A percentile compares a stretch with the other conserved stretches of the same genome.
Evolutionary conservation across 2,113 vertebrate species (phyloP).

Genomic region (Cinclus cinclus): DNA sequence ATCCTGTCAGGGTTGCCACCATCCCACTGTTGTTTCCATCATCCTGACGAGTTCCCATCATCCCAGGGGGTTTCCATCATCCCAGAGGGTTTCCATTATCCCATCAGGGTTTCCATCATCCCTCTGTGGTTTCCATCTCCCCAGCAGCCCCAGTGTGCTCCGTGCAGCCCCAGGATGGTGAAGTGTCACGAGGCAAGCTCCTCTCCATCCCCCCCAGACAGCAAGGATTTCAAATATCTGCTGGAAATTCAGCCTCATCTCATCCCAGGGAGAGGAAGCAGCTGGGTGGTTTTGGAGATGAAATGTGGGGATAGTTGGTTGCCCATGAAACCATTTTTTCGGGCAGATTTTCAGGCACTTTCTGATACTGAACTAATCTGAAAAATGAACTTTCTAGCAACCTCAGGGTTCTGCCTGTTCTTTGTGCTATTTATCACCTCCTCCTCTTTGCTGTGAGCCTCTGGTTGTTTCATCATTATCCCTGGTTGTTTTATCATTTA

Average conservation of each 20-base stretch:
- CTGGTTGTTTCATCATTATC: neutral
- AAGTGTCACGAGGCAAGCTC: neutral
- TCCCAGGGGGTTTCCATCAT: neutral
- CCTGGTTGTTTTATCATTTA: neutral
- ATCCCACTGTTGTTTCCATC: neutral
- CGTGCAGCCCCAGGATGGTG: constrained; percentile 20
- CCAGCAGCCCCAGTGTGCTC: fast-evolving
- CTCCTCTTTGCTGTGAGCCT: neutral
- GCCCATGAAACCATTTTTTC: neutral
- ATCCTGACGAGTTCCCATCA: neutral
- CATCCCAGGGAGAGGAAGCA: neutral
- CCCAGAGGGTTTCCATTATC: neutral
- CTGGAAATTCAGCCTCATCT: neutral
- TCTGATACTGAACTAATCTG: neutral
- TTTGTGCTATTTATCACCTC: neutral
- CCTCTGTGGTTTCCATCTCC: neutral
- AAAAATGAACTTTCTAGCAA: neutral
- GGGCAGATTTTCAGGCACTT: neutral
- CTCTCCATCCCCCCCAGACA: neutral
- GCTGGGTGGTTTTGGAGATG: neutral
- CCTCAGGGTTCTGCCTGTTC: neutral
- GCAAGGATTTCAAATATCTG: neutral
- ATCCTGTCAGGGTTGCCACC: no score
- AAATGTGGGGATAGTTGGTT: fast-evolving
- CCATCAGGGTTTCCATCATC: fast-evolving